Base-by-base conservation (phyloP, 2,797 vertebrate genomes). In the Xyrichtys novacula region DNA sequence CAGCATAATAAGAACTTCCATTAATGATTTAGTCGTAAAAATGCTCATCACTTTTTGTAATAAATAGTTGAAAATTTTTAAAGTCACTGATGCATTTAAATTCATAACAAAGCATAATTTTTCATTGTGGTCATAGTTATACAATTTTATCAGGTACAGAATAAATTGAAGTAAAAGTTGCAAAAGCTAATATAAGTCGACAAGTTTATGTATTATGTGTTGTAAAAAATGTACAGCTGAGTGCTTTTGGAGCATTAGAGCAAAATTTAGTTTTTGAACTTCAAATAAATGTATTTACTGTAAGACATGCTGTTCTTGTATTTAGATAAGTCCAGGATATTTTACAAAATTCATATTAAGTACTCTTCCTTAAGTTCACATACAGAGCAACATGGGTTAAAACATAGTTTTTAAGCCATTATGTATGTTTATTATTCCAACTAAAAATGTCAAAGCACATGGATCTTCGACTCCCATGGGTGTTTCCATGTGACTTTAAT, bases 401-500 rank as follows among this genome's bases (percentile, higher is more conserved):
- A 25, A 60, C 15, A 23, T n/a, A 12, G 19, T 16, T n/a, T 5
- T 43, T 9, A 22, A 44, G 55, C 19, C n/a, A 15, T 40, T 31
- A n/a, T 48, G 15, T 39, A 6, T 15, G 40, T 29, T 12, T 23
- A 16, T 31, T 25, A 29, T 29, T 71, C 20, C 47, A 23, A 16
- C 44, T 6, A 46, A 14, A 25, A 25, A 25, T 50, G 59, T 50
- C 17, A 40, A 50, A 50, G 26, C 25, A 69, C 53, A 47, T 40
- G 48, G 40, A 1, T 26, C 25, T 25, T 1, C 29, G 16, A 38
- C 17, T 9, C 16, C 17, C n/a, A 7, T 16, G 34, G n/a, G 32
- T 50, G 32, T 43, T 5, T 23, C 20, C 6, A 12, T 4, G 28
- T 7, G 65, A 19, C 52, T 59, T 49, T 50, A 59, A 50, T 74